These are phyloP conservation scores for Caenorhabditis auriculariae DNA, from an alignment of 2,888 invertebrate genomes.

Conservation along the genomic window DNA sequence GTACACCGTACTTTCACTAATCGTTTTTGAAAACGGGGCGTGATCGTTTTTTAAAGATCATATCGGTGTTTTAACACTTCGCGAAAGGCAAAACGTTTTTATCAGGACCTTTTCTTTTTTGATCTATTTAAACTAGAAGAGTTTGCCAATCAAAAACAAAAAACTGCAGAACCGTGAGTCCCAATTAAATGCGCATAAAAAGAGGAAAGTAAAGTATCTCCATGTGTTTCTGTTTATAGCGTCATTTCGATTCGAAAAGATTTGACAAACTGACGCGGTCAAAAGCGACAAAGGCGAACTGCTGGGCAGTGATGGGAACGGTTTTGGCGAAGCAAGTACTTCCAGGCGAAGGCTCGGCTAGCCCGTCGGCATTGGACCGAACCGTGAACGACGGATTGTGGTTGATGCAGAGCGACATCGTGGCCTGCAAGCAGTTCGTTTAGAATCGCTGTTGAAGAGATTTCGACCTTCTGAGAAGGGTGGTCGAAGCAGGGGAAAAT, in stretches of 20 bases:
- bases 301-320: conserved; percentile 35
- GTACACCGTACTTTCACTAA: not conserved
- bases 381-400: conserved; percentile 19
- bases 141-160: not conserved
- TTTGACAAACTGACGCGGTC: conserved; percentile 9
- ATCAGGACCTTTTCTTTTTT: no score
- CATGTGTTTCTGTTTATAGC: not conserved
- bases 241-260: no score
- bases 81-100: no score
- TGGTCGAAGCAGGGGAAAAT: conserved; percentile 35
- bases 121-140: no score
- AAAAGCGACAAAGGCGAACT: conserved; percentile 29
- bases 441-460: not conserved
- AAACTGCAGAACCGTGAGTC: no score
- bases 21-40: not conserved
- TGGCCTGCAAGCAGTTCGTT: conserved; percentile 6
- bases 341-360: conserved; percentile 7
- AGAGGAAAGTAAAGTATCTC: no score
- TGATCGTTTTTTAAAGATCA: not conserved
- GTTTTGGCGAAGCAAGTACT: conserved; percentile 34
- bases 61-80: no score
- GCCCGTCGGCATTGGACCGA: conserved; percentile 24
- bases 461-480: conserved; percentile 15
- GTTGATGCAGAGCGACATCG: conserved; percentile 28
- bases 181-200: no score